Conservation (phyloP, 2,888 invertebrate species). For the Hyposoter didymator region DNA sequence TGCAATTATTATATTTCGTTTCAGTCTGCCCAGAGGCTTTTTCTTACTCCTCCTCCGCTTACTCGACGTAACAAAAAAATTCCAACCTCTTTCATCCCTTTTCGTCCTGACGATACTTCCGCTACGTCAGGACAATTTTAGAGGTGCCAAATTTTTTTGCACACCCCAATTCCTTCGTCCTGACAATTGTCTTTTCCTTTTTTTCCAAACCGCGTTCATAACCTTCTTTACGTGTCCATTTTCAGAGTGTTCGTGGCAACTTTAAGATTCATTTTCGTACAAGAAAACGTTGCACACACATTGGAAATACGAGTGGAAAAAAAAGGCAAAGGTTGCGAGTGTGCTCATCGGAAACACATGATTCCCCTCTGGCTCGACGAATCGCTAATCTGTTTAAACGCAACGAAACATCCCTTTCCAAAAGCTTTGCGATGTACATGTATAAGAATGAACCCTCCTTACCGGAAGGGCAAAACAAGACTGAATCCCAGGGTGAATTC, state of each 20-base stretch:
- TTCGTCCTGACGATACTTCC: constrained; percentile 36
- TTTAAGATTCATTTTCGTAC: constrained; percentile 79
- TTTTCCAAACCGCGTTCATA: neutral
- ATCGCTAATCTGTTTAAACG: constrained; percentile 84
- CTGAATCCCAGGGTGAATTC: constrained; percentile 59
- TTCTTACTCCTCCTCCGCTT: constrained; percentile 36
- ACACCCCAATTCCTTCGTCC: constrained; percentile 2
- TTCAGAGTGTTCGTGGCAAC: constrained; percentile 46
- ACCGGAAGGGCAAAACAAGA: constrained; percentile 60
- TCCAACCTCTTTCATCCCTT: constrained; percentile 54
- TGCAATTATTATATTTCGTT: constrained; percentile 67
- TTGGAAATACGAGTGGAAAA: neutral
- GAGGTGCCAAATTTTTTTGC: neutral
- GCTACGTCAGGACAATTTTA: neutral
- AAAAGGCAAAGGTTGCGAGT: constrained; percentile 3
- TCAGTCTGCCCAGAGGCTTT: constrained; percentile 56
- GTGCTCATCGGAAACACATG: constrained; percentile 81
- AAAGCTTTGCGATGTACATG: constrained; percentile 58
- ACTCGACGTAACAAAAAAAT: constrained; percentile 30
- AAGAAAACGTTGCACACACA: constrained; percentile 27
- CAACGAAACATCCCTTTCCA: constrained; percentile 82
- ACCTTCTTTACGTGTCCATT: constrained; percentile 13
- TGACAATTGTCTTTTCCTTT: constrained; percentile 13
- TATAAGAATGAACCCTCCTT: constrained; percentile 29
- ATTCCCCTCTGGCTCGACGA: constrained; percentile 79